Evolutionary conservation across 92 coral and sea anemone species (phyloP).

Genomic region (Porites evermanni): DNA sequence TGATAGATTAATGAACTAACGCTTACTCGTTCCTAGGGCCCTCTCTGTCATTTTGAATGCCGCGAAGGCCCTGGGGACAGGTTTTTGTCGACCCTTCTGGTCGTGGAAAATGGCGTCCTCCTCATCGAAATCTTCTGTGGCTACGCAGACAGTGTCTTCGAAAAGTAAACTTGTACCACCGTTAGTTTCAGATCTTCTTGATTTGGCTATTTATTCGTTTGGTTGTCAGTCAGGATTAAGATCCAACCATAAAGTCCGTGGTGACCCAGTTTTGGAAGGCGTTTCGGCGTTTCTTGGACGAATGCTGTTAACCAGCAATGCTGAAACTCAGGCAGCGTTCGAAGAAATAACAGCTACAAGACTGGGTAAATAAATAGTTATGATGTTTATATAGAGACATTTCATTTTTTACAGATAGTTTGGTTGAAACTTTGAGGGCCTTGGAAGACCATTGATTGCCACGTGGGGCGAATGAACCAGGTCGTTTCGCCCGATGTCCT

Average conservation of each 20-base stretch:
- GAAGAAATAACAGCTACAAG: constrained; percentile 37
- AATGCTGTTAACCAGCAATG: constrained; percentile 29
- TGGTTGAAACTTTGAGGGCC: not conserved
- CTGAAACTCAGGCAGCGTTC: constrained; percentile 45
- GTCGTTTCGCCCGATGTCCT: no score
- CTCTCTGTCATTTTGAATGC: no score
- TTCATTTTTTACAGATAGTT: not conserved
- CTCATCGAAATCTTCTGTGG: not conserved
- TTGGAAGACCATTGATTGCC: not conserved
- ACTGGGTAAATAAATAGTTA: constrained; percentile 34
- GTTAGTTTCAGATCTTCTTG: constrained; percentile 9
- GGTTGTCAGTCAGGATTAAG: constrained; percentile 45
- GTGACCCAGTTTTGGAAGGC: constrained; percentile 53
- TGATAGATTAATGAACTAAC: no score
- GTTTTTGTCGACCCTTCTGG: not conserved
- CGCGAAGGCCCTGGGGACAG: no score
- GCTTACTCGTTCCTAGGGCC: no score
- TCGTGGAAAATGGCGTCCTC: not conserved
- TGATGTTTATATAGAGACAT: not conserved
- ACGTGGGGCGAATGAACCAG: no score
- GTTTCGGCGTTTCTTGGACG: constrained; percentile 46
- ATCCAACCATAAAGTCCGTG: constrained; percentile 41
- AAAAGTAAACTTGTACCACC: not conserved
- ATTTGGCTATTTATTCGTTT: constrained; percentile 45
- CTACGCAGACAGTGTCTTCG: not conserved